These are phyloP conservation scores for Latrodectus elegans DNA, from an alignment of 2,888 invertebrate species.

Conservation along the genomic window DNA sequence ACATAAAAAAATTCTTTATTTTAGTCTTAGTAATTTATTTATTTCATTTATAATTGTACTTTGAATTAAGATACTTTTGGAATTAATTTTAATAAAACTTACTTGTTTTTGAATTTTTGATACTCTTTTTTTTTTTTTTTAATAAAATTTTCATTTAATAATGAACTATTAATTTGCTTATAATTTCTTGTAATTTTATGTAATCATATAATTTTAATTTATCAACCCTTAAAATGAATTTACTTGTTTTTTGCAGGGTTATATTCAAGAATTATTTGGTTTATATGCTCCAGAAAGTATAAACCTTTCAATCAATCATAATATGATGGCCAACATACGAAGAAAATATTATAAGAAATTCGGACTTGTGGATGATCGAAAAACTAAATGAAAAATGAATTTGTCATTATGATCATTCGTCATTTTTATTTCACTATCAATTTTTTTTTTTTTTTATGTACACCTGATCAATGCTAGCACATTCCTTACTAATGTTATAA, in stretches of 20 bases:
- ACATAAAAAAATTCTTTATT: too few species aligned
- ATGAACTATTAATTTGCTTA: not conserved
- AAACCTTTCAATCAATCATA: slow-evolving; percentile 36
- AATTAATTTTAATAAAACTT: not conserved
- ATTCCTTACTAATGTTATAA: not conserved
- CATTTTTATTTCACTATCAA: slow-evolving; percentile 13
- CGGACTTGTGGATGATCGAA: slow-evolving; percentile 50
- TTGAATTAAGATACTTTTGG: not conserved
- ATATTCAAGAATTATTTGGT: slow-evolving; percentile 27
- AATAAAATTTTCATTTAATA: not conserved
- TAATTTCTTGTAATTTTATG: not conserved
- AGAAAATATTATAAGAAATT: slow-evolving; percentile 58
- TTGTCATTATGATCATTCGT: not conserved
- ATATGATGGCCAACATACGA: slow-evolving; percentile 40
- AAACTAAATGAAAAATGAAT: not conserved
- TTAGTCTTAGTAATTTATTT: too few species aligned
- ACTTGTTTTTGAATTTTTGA: not conserved
- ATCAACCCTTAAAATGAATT: too few species aligned
- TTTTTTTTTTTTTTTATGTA: not conserved
- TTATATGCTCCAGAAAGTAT: slow-evolving; percentile 45
- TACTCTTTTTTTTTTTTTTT: not conserved
- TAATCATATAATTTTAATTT: too few species aligned
- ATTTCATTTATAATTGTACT: too few species aligned
- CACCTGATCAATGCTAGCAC: not conserved
- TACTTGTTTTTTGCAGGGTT: slow-evolving; percentile 40